Evolutionary conservation across 2,888 invertebrate genomes (phyloP), one percentile per base, ranked within the genome.

Genomic region (Schrankia costaestrigalis): DNA sequence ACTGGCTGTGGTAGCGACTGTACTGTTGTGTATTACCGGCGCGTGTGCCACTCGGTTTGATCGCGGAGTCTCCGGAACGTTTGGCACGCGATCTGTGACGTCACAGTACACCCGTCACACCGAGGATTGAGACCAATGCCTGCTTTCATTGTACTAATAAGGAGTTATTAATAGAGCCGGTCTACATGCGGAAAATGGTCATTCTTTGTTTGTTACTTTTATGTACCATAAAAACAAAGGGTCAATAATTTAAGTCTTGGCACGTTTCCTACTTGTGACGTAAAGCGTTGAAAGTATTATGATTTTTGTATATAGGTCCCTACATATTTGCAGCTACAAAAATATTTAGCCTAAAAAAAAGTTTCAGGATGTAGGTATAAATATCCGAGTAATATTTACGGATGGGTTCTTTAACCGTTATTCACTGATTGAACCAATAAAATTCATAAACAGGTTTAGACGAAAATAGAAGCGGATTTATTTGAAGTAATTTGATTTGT

Each of bases 401-500:
- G n/a, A n/a, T n/a, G n/a, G n/a, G n/a, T n/a, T n/a, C n/a, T n/a
- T n/a, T n/a, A n/a, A n/a, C n/a, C n/a, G n/a, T n/a, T n/a, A n/a
- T n/a, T 51, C 59, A 31, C 39, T 37, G 34, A 36, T 26, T 40
- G 25, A 33, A 36, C 46, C 50, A 47, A 58, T 51, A 37, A 46
- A 27, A 48, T 58, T 50, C 42, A 52, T 44, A 39, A 35, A 23
- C 32, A 41, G 28, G 26, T 23, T 18, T n/a, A 9, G 43, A 32
- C 45, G 13, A 42, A 57, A 53, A 60, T 60, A 60, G 45, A 37
- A 49, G 42, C 35, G 43, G 36, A 48, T 45, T 50, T 41, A n/a
- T n/a, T n/a, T n/a, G n/a, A 15, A 27, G 41, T 61, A 61, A 59
- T 56, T 56, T 45, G 46, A 58, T 58, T 50, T 39, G 46, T 52